Evolutionary conservation across 1,140 invertebrate species (phyloP).

Genomic region (Tetranychus cinnabarinus): DNA sequence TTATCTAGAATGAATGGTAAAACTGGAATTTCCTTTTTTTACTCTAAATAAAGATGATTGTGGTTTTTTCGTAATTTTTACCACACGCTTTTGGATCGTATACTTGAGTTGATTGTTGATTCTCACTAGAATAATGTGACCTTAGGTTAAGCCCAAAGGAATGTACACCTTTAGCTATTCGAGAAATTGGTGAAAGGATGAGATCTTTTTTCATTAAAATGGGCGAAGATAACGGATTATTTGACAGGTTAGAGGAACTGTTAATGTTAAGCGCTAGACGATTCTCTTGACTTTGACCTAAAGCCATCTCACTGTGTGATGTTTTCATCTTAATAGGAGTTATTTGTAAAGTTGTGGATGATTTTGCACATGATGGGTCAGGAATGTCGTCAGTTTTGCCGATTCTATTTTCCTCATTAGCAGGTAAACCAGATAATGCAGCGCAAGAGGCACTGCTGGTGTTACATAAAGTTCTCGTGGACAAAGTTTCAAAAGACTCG

Average conservation of each 20-base stretch:
- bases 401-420: not conserved
- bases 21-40: too few relatives aligned
- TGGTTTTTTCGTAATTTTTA: not conserved
- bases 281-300: conserved; percentile 20
- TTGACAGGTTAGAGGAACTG: conserved; percentile 13
- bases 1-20: too few relatives aligned
- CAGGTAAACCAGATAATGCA: not conserved
- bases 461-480: not conserved
- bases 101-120: not conserved
- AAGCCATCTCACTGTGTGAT: conserved; percentile 49
- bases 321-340: conserved; percentile 35
- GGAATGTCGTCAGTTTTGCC: not conserved
- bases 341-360: not conserved
- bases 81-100: not conserved
- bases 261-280: not conserved
- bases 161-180: conserved; percentile 33
- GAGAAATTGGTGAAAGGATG: conserved; percentile 14
- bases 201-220: conserved; percentile 15
- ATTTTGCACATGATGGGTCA: not conserved
- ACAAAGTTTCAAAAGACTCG: not conserved
- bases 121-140: conserved; percentile 23
- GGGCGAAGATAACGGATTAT: conserved; percentile 9
- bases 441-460: not conserved
- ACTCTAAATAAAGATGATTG: not conserved
- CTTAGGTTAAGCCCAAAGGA: conserved; percentile 41